These are phyloP conservation scores for Psephotus haematonotus DNA, from an alignment of 2,113 vertebrate genomes.

Conservation along the genomic window DNA sequence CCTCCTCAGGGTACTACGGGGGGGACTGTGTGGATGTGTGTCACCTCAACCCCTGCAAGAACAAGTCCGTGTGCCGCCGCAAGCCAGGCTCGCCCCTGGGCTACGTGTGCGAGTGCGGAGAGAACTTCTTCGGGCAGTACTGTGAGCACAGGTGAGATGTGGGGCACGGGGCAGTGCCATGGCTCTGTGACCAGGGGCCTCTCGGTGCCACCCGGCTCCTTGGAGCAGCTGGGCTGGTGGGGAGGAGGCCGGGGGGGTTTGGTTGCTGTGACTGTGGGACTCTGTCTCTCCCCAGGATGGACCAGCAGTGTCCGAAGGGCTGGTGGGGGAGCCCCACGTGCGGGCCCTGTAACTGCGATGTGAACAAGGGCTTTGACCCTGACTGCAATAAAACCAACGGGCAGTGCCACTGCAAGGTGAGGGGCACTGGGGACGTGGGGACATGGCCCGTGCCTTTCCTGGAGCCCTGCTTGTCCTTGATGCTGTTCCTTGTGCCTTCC, in stretches of 20 bases:
- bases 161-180: neutral
- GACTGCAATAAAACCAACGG: conserved; percentile 96
- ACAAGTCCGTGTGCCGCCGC: conserved; percentile 89
- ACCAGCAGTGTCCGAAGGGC: conserved; percentile 94
- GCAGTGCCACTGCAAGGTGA: conserved; percentile 96
- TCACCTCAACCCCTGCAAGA: conserved; percentile 95
- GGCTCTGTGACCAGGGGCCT: neutral
- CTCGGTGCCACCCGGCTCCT: neutral
- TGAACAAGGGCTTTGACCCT: conserved; percentile 89
- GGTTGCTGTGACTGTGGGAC: neutral
- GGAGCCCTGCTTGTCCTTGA: neutral
- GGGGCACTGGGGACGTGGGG: neutral
- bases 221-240: neutral
- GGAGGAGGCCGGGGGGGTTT: neutral
- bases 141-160: conserved; percentile 91
- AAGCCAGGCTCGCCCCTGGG: conserved; percentile 85
- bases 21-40: conserved; percentile 89
- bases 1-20: conserved; percentile 87
- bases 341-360: conserved; percentile 94
- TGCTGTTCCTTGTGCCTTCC: neutral
- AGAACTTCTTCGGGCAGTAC: conserved; percentile 92
- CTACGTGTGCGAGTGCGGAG: conserved; percentile 90
- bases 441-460: neutral
- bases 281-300: conserved; percentile 79
- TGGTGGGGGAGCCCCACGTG: conserved; percentile 97